Evolutionary conservation across 2,797 vertebrate species (phyloP), one percentile per base, ranked within the genome.

Genomic region (Balearica regulorum): DNA sequence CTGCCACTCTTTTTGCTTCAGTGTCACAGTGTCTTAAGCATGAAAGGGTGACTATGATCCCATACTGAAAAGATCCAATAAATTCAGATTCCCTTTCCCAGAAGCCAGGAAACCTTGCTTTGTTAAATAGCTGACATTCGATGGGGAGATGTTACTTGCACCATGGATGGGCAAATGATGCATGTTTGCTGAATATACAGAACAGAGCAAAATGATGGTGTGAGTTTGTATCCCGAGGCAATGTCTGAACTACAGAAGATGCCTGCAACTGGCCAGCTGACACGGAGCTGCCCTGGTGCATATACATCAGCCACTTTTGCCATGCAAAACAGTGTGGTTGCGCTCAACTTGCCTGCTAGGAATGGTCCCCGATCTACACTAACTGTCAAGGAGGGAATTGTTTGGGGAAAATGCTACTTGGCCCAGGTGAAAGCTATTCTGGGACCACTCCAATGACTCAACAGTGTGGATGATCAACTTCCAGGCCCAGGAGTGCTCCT

Each of bases 241-340:
- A 76, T 26, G 73, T 48, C 83, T 79, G 70, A 51, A 9, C 22
- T 71, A 12, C 65, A 81, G 83, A 90, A 95, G 76, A n/a, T 78
- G 61, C 57, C 79, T 81, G 41, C n/a, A 81, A 46, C 57, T 75
- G 79, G 44, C 37, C 83, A 83, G 72, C 37, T 90, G 85, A 71
- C 57, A 75, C 0, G 0, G 28, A 83, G 26, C 44, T 88, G 69
- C 49, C n/a, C 75, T 9, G 0, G 1, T 83, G 37, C 41, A 14
- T 57, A 21, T 21, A 31, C 66, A 61, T 61, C 62, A 72, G 51
- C 22, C 4, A 24, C 5, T 31, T 73, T 51, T 55, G 33, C 58
- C 28, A 11, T 41, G 41, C 48, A 55, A 81, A 93, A 37, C 25
- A 12, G 9, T 2, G 19, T 20, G 21, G 8, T 18, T 53, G 28